Evolutionary conservation across 2,888 invertebrate genomes (phyloP).

Genomic region (Latrodectus hesperus): DNA sequence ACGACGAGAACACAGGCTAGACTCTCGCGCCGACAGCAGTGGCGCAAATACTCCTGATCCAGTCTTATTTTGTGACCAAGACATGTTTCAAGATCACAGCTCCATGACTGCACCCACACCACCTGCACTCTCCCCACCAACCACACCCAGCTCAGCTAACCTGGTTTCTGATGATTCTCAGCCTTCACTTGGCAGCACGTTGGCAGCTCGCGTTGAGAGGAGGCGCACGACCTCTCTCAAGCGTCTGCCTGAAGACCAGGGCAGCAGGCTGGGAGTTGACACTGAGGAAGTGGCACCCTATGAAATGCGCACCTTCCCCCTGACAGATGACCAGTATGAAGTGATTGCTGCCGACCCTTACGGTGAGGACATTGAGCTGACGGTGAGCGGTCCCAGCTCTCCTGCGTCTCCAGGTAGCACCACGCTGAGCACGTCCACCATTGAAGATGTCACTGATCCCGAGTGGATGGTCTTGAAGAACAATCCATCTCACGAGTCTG

Average conservation of each 20-base stretch:
- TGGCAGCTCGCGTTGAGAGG: neutral
- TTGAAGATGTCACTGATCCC: slow-evolving; percentile 61
- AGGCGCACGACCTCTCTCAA: neutral
- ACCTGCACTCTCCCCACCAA: slow-evolving; percentile 47
- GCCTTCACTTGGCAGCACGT: slow-evolving; percentile 15
- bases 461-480: slow-evolving; percentile 77
- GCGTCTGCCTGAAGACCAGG: neutral
- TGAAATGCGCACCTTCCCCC: slow-evolving; percentile 42
- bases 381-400: slow-evolving; percentile 17
- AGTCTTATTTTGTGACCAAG: slow-evolving; percentile 61
- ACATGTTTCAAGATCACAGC: slow-evolving; percentile 49
- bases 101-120: slow-evolving; percentile 32
- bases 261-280: neutral
- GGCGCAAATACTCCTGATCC: slow-evolving; percentile 82
- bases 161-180: slow-evolving; percentile 46
- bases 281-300: slow-evolving; percentile 45
- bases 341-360: slow-evolving; percentile 26
- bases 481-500: slow-evolving; percentile 37
- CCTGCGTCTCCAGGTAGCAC: slow-evolving; percentile 37
- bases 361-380: slow-evolving; percentile 12
- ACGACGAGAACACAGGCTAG: slow-evolving; percentile 80
- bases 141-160: slow-evolving; percentile 23
- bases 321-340: slow-evolving; percentile 38
- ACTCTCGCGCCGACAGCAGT: slow-evolving; percentile 82
- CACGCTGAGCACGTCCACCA: slow-evolving; percentile 36